Percentiles rank a stretch among this genome's conserved stretches.
phyloP scores from a whole-genome alignment of 2,888 invertebrate genomes.

The Ischnus inquisitorius region DNA sequence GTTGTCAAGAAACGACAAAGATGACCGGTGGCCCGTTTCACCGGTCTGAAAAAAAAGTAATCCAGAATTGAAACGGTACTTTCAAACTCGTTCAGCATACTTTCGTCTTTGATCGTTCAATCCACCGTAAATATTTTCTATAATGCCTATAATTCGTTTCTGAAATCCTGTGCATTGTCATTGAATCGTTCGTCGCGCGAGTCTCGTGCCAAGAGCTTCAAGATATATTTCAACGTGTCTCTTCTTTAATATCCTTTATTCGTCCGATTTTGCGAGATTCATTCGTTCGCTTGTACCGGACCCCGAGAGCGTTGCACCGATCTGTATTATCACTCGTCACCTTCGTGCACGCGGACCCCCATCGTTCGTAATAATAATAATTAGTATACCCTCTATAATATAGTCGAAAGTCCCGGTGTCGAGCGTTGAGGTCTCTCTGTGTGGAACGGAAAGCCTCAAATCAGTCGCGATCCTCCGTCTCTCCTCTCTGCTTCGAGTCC shows the following conservation, averaged over 20 bases:
- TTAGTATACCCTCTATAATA: conserved; percentile 57
- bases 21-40: not conserved
- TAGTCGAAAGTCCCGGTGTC: conserved; percentile 52
- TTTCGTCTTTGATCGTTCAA: not conserved
- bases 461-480: not conserved
- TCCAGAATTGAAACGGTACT: not conserved
- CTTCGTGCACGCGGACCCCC: conserved; percentile 42
- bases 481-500: not conserved
- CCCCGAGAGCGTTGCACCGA: conserved; percentile 49
- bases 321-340: conserved; percentile 52
- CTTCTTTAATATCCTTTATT: not conserved
- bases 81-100: not conserved
- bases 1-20: not conserved
- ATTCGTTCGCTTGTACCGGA: conserved; percentile 3
- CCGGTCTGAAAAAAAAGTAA: not conserved
- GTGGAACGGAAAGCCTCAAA: conserved; percentile 19
- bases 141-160: not conserved
- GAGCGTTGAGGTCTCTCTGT: conserved; percentile 48
- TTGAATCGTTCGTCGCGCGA: not conserved
- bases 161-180: not conserved
- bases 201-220: not conserved
- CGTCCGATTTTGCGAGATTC: conserved; percentile 7
- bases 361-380: conserved; percentile 62
- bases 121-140: not conserved
- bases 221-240: conserved; percentile 6